Base-by-base conservation (phyloP, 2,888 invertebrate genomes). In the Stegana nigrithorax region DNA sequence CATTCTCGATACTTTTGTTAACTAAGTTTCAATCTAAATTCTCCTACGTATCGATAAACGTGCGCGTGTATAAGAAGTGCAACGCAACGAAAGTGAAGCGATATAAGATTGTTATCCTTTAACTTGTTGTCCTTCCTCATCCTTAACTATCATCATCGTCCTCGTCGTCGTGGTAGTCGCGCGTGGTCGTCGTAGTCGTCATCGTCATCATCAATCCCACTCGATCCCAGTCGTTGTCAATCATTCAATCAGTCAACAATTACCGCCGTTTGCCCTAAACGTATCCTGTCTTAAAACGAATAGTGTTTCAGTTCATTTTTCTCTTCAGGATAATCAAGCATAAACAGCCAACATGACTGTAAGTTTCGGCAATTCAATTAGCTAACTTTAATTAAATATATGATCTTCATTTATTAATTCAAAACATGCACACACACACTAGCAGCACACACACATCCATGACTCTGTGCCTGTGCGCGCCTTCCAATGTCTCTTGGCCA, bases 11-110 rank as follows among this genome's bases (percentile, higher is more conserved):
- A 51, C 17, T 21, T 32, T 19, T 36, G 53, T 19, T 55, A 55
- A 55, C 53, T 55, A 55, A 55, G 53, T 19, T 55, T 55, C 36
- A 55, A 55, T 55, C 53, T 55, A 32, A 36, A 36, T 55, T 55
- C 53, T 32, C 29, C 53, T 32, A 21, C 53, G 53, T 55, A 19
- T 32, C 29, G 21, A 36, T 10, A 17, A 55, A 27, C 53, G 53
- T 55, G 53, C 29, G 23, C 36, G 32, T 21, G 32, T 26, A 36
- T 12, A 36, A 6, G n/a, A 47, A 47, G 47, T 25, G 17, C 47
- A 47, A 25, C 47, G 42, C n/a, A 39, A n/a, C 10, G 2, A 39
- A 39, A 4, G 6, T 14, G 4, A 39, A 39, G 17, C 3, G 1
- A 14, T 39, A 39, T 36, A 10, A 4, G 4, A n/a, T 39, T 8